Percentiles rank a stretch among this genome's conserved stretches.
These are phyloP conservation scores for Porites lobata DNA, from an alignment of 92 coral and sea anemone genomes.

Conservation along the genomic window DNA sequence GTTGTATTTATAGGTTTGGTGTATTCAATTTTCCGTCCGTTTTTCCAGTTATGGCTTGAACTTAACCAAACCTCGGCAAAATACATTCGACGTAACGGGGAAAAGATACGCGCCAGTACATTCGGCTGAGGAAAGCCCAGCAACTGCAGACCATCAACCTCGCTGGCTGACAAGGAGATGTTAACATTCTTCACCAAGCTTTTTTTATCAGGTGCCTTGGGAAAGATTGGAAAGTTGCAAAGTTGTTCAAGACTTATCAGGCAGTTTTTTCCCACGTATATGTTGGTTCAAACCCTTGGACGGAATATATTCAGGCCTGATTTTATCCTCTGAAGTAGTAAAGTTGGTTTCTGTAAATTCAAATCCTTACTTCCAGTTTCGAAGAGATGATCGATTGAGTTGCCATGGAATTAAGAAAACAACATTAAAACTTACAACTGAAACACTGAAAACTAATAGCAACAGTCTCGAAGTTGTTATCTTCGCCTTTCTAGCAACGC, in stretches of 20 bases:
- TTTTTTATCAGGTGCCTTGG: constrained; percentile 53
- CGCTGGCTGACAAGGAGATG: neutral
- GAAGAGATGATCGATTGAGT: too few relatives aligned
- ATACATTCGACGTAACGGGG: constrained; percentile 48
- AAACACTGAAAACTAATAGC: too few relatives aligned
- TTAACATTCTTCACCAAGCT: neutral
- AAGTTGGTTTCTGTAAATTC: too few relatives aligned
- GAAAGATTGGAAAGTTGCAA: constrained; percentile 57
- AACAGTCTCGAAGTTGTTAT: too few relatives aligned
- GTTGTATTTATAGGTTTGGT: too few relatives aligned
- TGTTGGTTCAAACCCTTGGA: constrained; percentile 33
- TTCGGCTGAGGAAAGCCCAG: constrained; percentile 61
- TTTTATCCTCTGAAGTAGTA: constrained; percentile 30
- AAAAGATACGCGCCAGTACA: constrained; percentile 53
- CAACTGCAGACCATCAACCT: constrained; percentile 12
- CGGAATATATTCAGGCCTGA: too few relatives aligned
- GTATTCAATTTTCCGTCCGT: neutral
- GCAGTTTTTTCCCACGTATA: constrained; percentile 47
- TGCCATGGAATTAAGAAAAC: too few relatives aligned
- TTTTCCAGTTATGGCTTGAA: constrained; percentile 35
- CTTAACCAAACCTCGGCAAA: constrained; percentile 63
- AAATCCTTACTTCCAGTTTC: too few relatives aligned
- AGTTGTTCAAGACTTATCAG: constrained; percentile 29
- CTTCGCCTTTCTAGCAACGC: too few relatives aligned
- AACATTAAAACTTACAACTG: too few relatives aligned